phyloP scores from a whole-genome alignment of 1,140 invertebrate genomes.

The Wasmannia auropunctata region DNA sequence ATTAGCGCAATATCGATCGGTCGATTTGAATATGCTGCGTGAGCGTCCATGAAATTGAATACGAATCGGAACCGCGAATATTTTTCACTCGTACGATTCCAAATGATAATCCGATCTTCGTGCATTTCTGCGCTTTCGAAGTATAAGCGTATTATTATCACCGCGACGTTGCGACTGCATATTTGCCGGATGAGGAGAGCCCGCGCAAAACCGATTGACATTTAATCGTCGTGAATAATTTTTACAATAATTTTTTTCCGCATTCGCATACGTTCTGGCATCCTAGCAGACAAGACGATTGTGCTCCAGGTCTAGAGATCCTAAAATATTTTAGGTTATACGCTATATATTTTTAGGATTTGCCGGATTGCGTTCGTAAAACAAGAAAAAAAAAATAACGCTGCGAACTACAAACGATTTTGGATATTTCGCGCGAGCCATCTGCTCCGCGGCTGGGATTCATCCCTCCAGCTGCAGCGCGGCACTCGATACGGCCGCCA shows the following conservation, averaged over 20 bases:
- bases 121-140: background rate
- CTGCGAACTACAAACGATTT: background rate
- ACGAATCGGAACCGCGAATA: background rate
- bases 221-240: background rate
- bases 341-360: background rate
- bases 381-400: too few relatives aligned
- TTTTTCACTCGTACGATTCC: background rate
- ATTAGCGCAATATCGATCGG: slow-evolving; percentile 11
- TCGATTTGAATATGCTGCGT: background rate
- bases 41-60: background rate
- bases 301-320: too few relatives aligned
- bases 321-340: background rate
- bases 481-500: slow-evolving; percentile 8
- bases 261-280: background rate
- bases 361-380: background rate
- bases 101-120: background rate
- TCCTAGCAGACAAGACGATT: background rate
- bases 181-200: background rate
- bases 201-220: background rate
- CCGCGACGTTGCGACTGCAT: too few relatives aligned
- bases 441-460: slow-evolving; percentile 15
- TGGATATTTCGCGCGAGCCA: slow-evolving; percentile 19
- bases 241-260: background rate
- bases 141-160: slow-evolving; percentile 19
- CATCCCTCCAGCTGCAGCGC: background rate